Conservation (phyloP, 1,140 invertebrate species). For the Drosophila nikananu region DNA sequence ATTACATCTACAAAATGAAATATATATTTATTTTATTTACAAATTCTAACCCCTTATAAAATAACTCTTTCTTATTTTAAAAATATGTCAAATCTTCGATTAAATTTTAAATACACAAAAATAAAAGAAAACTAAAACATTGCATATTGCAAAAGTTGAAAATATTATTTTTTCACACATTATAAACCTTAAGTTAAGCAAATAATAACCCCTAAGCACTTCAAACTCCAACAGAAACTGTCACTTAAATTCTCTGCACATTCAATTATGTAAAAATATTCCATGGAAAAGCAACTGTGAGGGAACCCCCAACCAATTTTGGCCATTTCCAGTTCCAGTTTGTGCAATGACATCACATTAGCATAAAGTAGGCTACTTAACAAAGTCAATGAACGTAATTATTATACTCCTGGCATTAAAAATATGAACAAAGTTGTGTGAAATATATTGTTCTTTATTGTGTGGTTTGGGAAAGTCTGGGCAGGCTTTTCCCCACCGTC, state of each 20-base stretch:
- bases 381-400: conserved; percentile 84
- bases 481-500: conserved; percentile 17
- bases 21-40: background rate
- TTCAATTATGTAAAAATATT: conserved; percentile 76
- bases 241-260: conserved; percentile 26
- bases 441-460: conserved; percentile 75
- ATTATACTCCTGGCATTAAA: conserved; percentile 81
- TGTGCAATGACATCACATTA: conserved; percentile 73
- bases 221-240: conserved; percentile 17
- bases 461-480: conserved; percentile 31
- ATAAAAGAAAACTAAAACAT: background rate
- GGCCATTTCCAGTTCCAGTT: conserved; percentile 15
- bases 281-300: conserved; percentile 18
- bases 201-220: background rate
- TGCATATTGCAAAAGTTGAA: background rate
- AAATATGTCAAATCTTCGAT: too few relatives aligned
- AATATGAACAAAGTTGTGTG: conserved; percentile 81
- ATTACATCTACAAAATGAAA: too few relatives aligned
- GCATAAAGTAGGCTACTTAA: conserved; percentile 80
- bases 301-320: background rate
- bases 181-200: background rate
- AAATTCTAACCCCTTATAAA: too few relatives aligned
- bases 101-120: background rate
- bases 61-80: background rate
- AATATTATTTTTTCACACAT: background rate